Evolutionary conservation across 2,797 vertebrate genomes (phyloP), one percentile per base, ranked within the genome.

Genomic region (Smutsia gigantea): DNA sequence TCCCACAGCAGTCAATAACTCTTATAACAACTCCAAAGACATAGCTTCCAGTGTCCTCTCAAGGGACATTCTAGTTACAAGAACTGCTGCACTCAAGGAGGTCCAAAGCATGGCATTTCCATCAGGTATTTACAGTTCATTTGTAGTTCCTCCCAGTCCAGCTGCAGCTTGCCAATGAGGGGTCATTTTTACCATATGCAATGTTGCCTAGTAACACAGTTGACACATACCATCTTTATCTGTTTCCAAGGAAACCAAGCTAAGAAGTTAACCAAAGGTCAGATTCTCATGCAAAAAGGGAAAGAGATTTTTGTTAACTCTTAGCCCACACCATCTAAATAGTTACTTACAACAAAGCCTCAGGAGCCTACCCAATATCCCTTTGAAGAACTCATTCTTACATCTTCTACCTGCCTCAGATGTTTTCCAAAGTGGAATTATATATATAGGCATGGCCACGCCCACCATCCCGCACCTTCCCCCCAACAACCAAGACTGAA

Each of bases 161-260:
- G 84, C 94, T 57, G 42, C 72, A 57, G 31, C 82, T 89, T 51
- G 57, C 94, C 74, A 79, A 34, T 21, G 37, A 72, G 77, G 66
- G 89, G 93, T 92, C 95, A 93, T 77, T 95, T 94, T 84, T 94
- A 86, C 93, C 95, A 85, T 83, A 82, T 72, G 87, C 59, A 93
- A 0, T 87, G 90, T 97, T 97, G 93, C 90, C 90, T 96, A 93
- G 95, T 77, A 93, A 97, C 96, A 49, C 53, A 90, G 84, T 97
- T 96, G 92, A 97, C 96, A 95, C 95, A 97, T 90, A 92, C 87
- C 96, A 92, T 96, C 93, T 96, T 95, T 97, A 95, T 94, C 96
- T 94, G 87, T 95, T 97, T 95, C 96, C 93, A 94, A 90, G 95
- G 87, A 93, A 97, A 95, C 87, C 55, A 85, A 96, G 90, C 93